Evolutionary conservation across 1,140 invertebrate genomes (phyloP), one percentile per base, ranked within the genome.

Genomic region (Apis cerana): DNA sequence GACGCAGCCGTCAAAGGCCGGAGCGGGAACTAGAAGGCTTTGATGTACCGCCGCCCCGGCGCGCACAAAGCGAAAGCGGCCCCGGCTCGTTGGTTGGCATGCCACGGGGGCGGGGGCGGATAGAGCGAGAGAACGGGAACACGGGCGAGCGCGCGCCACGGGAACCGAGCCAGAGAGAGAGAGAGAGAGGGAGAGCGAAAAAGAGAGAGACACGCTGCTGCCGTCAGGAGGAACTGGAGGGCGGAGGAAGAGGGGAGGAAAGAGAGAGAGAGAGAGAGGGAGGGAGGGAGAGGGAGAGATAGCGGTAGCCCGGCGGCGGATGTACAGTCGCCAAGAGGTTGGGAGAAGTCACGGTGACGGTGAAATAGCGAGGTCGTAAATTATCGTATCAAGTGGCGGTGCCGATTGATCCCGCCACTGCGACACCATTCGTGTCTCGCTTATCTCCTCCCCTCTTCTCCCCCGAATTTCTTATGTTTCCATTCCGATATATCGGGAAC

Each of bases 61-160:
- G 93, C 93, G 91, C 93, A 93, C 92, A 93, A 93, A 93, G 92
- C 92, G 91, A 92, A 92, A 93, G 91, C 92, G 89, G 89, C 90
- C 88, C 88, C 91, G 90, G 90, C 88, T 89, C 91, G 91, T 90
- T 91, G 88, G 90, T 89, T 92, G 91, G 86, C 86, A 92, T 86
- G 88, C 88, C 75, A 88, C 84, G 85, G 89, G 83, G 86, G 74
- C 77, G 85, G 91, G 83, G 89, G 91, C 79, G 86, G 82, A 15
- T 85, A 80, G 77, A 88, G 83, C 67, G 85, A 84, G 84, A 86
- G 82, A 88, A 79, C 82, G 85, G 83, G 82, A 88, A 87, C 80
- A 83, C 76, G 82, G 83, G 67, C 79, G 83, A 79, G 72, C 69
- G 76, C 54, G 62, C 75, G 71, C 61, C 52, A 74, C 61, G 52